A percentile compares a stretch with the other conserved stretches of the same genome.
phyloP scores from a whole-genome alignment of 2,797 vertebrate species.

The Propithecus perrieri region DNA sequence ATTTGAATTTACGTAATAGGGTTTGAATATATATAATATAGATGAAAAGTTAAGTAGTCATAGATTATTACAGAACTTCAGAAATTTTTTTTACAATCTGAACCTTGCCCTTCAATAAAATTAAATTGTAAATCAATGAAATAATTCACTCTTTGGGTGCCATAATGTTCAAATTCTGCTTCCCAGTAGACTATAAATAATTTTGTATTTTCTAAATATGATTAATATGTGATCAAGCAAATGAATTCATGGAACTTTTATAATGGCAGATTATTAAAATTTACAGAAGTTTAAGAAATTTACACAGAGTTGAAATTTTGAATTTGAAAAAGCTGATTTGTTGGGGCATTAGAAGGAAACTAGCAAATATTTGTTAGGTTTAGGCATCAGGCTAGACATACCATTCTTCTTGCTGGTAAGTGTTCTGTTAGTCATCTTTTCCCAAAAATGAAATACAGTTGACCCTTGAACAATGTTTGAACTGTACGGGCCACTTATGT shows the following conservation, averaged over 20 bases:
- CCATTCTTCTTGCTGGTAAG: background rate
- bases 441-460: background rate
- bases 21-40: background rate
- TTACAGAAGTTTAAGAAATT: background rate
- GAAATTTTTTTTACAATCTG: background rate
- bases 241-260: background rate
- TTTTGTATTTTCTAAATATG: slow-evolving; percentile 32
- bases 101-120: background rate
- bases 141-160: background rate
- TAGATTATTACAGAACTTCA: slow-evolving; percentile 9
- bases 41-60: background rate
- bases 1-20: background rate
- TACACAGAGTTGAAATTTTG: background rate
- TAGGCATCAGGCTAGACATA: background rate
- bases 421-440: background rate
- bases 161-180: background rate
- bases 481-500: background rate
- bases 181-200: background rate
- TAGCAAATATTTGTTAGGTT: background rate
- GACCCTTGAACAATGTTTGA: background rate
- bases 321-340: slow-evolving; percentile 24
- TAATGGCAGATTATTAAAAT: slow-evolving; percentile 18
- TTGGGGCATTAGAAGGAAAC: background rate
- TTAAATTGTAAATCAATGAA: slow-evolving; percentile 12
- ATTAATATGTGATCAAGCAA: background rate